Conservation (phyloP, 2,797 vertebrate species). For the Rhodeus uyekii region DNA sequence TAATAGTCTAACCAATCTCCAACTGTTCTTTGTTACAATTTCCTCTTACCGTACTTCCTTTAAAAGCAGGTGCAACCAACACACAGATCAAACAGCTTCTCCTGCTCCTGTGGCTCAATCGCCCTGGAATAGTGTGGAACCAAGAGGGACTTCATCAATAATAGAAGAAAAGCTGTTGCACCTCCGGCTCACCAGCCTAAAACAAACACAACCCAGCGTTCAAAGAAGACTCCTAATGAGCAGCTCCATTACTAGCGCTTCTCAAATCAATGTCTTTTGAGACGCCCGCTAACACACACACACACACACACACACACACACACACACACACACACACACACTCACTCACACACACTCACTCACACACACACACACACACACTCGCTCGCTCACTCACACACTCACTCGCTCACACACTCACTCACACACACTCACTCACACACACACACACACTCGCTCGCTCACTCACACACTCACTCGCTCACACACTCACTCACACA, state of each 20-base stretch:
- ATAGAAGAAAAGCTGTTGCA: conserved; percentile 46
- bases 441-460: not conserved
- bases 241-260: conserved; percentile 12
- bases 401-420: not conserved
- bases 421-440: not conserved
- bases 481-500: not conserved
- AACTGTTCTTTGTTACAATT: no score
- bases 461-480: no score
- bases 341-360: not conserved
- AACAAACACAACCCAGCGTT: conserved; percentile 50
- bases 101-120: not conserved
- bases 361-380: not conserved
- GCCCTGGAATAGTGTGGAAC: conserved; percentile 11
- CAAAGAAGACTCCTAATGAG: conserved; percentile 54
- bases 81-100: conserved; percentile 10
- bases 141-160: conserved; percentile 44
- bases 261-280: conserved; percentile 49
- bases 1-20: not conserved
- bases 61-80: not conserved
- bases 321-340: conserved; percentile 1
- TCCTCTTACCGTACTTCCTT: not conserved
- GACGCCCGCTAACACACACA: conserved; percentile 3
- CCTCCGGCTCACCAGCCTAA: conserved; percentile 23
- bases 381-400: not conserved
- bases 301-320: conserved; percentile 4